Conservation (phyloP, 2,888 invertebrate genomes). For the Actias luna region DNA sequence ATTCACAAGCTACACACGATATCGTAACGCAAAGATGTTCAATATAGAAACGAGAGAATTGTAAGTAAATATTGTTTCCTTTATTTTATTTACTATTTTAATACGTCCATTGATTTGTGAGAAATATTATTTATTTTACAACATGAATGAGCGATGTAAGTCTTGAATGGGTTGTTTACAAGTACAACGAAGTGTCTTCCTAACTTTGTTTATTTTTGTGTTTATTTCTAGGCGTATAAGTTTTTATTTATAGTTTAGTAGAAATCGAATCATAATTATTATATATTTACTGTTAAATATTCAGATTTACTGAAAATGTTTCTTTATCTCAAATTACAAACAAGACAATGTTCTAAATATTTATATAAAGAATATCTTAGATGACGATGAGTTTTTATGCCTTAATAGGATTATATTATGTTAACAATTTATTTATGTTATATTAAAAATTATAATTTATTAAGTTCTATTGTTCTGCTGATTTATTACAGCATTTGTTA, state of each 20-base stretch:
- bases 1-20: neutral
- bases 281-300: too few species aligned
- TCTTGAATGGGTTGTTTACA: neutral
- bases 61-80: slow-evolving; percentile 7
- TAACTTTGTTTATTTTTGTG: neutral
- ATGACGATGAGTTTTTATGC: neutral
- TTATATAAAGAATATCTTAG: neutral
- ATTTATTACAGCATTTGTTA: too few species aligned
- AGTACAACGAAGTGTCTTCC: too few species aligned
- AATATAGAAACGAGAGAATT: neutral
- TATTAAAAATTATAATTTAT: too few species aligned
- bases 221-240: neutral
- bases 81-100: neutral
- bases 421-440: too few species aligned
- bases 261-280: too few species aligned
- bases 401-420: neutral
- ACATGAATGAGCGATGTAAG: neutral
- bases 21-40: neutral
- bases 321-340: too few species aligned
- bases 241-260: neutral
- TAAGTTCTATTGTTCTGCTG: too few species aligned
- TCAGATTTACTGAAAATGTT: too few species aligned
- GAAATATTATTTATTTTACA: neutral
- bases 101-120: neutral
- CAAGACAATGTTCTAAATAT: too few species aligned